Evolutionary conservation across 2,888 invertebrate species (phyloP).

Genomic region (Antitype chi): DNA sequence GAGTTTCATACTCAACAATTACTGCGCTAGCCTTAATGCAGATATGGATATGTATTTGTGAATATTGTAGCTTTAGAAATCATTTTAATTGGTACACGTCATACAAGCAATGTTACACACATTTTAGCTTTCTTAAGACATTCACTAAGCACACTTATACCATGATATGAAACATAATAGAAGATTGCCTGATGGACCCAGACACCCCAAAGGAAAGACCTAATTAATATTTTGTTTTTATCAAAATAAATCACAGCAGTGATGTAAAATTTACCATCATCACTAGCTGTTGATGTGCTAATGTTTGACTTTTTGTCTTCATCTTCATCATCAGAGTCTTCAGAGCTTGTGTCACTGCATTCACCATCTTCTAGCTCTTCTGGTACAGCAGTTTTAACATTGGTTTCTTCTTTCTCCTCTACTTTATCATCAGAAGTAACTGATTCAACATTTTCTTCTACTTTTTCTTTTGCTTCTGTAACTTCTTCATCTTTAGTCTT

Average conservation of each 20-base stretch:
- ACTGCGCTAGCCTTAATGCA: too few species aligned
- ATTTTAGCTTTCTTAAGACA: background rate
- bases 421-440: conserved; percentile 21
- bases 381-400: conserved; percentile 54
- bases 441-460: conserved; percentile 20
- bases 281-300: conserved; percentile 85
- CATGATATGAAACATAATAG: background rate
- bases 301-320: conserved; percentile 77
- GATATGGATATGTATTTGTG: background rate
- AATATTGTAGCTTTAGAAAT: background rate
- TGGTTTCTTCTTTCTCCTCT: conserved; percentile 37
- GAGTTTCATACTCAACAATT: too few species aligned
- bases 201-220: background rate
- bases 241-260: conserved; percentile 29
- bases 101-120: background rate
- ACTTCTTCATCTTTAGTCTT: conserved; percentile 54
- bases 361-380: conserved; percentile 92
- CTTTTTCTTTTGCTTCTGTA: conserved; percentile 36
- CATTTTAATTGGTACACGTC: background rate
- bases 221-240: background rate
- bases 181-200: background rate
- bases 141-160: background rate
- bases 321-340: conserved; percentile 71
- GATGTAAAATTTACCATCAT: conserved; percentile 82
- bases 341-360: conserved; percentile 90